A percentile compares a stretch with the other conserved stretches of the same genome.
These are phyloP conservation scores for Orthonyx spaldingii DNA, from an alignment of 2,113 vertebrate species.

Conservation along the genomic window DNA sequence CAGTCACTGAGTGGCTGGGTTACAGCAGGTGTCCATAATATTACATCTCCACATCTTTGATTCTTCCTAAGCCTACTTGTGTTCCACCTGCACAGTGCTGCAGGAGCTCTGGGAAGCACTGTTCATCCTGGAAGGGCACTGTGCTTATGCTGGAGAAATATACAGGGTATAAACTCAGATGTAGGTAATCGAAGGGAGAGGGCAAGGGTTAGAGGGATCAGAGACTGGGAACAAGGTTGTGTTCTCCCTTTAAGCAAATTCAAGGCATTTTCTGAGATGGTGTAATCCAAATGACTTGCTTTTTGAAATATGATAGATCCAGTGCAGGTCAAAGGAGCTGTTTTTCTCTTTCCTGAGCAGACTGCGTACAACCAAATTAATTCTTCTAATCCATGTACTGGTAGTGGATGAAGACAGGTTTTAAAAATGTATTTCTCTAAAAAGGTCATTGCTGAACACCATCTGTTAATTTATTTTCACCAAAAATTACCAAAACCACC, in stretches of 20 bases:
- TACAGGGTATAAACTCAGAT: not conserved
- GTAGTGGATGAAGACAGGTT: not conserved
- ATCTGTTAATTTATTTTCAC: not conserved
- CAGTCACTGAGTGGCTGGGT: not conserved
- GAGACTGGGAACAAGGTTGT: not conserved
- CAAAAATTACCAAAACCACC: not conserved
- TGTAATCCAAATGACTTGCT: not conserved
- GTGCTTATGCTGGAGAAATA: not conserved
- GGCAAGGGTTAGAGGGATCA: not conserved
- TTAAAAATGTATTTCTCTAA: not conserved
- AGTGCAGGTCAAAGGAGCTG: not conserved
- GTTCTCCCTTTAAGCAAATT: not conserved
- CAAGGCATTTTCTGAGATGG: not conserved
- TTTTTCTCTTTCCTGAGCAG: not conserved
- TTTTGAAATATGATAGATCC: not conserved
- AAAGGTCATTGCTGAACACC: not conserved
- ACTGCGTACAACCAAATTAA: not conserved
- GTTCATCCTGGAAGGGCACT: not conserved
- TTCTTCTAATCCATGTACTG: not conserved
- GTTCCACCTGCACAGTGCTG: not conserved
- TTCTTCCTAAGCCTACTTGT: not conserved
- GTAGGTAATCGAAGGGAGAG: not conserved
- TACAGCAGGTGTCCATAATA: rapidly evolving
- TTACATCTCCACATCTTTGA: not conserved
- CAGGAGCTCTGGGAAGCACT: not conserved